Conservation (phyloP, 2,797 vertebrate species). For the Scomberomorus guttatus region DNA sequence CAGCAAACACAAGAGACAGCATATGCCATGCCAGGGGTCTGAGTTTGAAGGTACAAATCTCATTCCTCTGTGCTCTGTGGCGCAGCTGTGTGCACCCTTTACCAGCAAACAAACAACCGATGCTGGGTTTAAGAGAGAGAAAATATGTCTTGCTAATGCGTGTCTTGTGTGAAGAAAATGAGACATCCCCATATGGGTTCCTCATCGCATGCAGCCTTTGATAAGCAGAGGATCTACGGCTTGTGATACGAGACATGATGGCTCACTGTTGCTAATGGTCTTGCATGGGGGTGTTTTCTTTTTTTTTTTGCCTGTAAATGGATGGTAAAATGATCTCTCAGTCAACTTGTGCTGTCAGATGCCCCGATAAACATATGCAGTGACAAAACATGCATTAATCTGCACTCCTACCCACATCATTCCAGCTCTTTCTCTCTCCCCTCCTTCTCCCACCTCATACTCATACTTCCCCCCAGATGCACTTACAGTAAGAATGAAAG, state of each 20-base stretch:
- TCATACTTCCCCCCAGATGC: constrained; percentile 26
- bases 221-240: constrained; percentile 50
- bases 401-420: constrained; percentile 73
- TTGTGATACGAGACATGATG: constrained; percentile 49
- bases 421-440: constrained; percentile 30
- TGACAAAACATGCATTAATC: constrained; percentile 74
- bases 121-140: constrained; percentile 26
- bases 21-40: constrained; percentile 38
- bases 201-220: constrained; percentile 52
- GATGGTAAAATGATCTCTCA: constrained; percentile 68
- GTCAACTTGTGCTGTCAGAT: constrained; percentile 62
- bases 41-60: constrained; percentile 53
- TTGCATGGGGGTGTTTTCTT: constrained; percentile 64
- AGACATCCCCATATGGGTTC: constrained; percentile 62
- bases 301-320: constrained; percentile 46
- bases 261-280: constrained; percentile 59
- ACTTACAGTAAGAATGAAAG: constrained; percentile 73
- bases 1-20: constrained; percentile 54
- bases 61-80: constrained; percentile 62
- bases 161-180: constrained; percentile 46
- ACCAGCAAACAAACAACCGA: constrained; percentile 61
- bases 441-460: not conserved
- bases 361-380: constrained; percentile 67
- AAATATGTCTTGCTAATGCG: constrained; percentile 51
- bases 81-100: constrained; percentile 64